These are phyloP conservation scores for Ceriagrion tenellum DNA, from an alignment of 2,888 invertebrate genomes.

Conservation along the genomic window DNA sequence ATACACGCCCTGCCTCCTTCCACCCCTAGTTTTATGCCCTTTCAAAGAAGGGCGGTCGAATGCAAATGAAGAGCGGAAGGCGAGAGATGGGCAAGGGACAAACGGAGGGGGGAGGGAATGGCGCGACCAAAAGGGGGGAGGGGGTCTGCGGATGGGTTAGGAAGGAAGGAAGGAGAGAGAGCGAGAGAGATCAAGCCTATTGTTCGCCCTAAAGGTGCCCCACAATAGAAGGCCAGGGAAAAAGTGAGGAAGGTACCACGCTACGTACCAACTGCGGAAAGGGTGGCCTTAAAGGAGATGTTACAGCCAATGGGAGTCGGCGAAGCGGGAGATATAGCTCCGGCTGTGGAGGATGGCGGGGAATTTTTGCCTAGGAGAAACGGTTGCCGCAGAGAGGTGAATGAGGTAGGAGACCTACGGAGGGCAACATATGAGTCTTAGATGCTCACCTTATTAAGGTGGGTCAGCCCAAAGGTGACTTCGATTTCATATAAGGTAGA, in stretches of 20 bases:
- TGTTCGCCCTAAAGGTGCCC: background rate
- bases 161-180: background rate
- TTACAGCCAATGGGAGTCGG: background rate
- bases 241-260: background rate
- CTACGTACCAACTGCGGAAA: background rate
- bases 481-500: too few species aligned
- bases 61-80: background rate
- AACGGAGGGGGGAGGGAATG: background rate
- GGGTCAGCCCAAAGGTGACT: too few species aligned
- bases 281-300: constrained; percentile 18
- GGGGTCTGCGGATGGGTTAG: background rate
- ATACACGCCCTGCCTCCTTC: background rate
- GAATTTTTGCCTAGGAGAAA: too few species aligned
- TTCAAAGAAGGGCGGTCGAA: background rate
- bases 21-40: background rate
- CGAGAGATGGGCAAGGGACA: background rate
- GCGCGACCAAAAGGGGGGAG: too few species aligned
- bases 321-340: too few species aligned
- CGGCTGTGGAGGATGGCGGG: too few species aligned
- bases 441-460: too few species aligned
- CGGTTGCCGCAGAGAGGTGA: too few species aligned
- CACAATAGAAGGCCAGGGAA: background rate
- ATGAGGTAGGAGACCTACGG: too few species aligned
- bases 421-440: too few species aligned
- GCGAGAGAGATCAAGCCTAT: background rate